Conservation (phyloP, 2,888 invertebrate species). For the Sarcophaga caerulescens region DNA sequence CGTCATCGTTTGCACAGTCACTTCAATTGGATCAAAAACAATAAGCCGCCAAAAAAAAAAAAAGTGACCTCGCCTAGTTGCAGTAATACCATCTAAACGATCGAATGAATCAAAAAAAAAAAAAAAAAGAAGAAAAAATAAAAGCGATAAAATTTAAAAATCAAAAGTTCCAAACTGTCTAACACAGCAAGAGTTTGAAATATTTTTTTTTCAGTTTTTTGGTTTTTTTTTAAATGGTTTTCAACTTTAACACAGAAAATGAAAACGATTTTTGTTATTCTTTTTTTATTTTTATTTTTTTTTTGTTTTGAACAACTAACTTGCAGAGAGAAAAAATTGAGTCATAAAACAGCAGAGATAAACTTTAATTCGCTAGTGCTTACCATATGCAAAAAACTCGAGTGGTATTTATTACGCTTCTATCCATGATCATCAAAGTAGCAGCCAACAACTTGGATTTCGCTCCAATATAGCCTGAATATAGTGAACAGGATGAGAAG, state of each 20-base stretch:
- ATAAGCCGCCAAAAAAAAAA: constrained; percentile 56
- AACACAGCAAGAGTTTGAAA: constrained; percentile 63
- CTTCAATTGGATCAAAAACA: constrained; percentile 68
- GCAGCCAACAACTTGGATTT: too few relatives aligned
- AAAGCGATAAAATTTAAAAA: constrained; percentile 30
- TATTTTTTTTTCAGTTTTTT: too few relatives aligned
- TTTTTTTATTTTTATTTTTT: too few relatives aligned
- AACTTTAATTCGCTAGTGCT: too few relatives aligned
- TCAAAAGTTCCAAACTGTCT: constrained; percentile 68
- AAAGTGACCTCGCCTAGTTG: constrained; percentile 66
- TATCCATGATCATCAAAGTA: too few relatives aligned
- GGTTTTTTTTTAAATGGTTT: background rate
- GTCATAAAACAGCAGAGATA: too few relatives aligned
- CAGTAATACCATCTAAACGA: constrained; percentile 56
- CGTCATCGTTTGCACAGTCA: constrained; percentile 69
- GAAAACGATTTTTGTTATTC: background rate
- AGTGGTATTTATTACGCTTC: too few relatives aligned
- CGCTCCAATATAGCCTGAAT: too few relatives aligned
- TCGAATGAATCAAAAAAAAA: background rate
- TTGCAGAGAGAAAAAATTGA: too few relatives aligned
- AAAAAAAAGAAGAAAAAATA: constrained; percentile 40
- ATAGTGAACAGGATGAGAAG: too few relatives aligned
- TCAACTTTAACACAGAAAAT: constrained; percentile 31
- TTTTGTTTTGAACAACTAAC: too few relatives aligned
- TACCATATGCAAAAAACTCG: too few relatives aligned